These are phyloP conservation scores for Pecten maximus DNA, from an alignment of 2,888 invertebrate genomes.

Conservation along the genomic window DNA sequence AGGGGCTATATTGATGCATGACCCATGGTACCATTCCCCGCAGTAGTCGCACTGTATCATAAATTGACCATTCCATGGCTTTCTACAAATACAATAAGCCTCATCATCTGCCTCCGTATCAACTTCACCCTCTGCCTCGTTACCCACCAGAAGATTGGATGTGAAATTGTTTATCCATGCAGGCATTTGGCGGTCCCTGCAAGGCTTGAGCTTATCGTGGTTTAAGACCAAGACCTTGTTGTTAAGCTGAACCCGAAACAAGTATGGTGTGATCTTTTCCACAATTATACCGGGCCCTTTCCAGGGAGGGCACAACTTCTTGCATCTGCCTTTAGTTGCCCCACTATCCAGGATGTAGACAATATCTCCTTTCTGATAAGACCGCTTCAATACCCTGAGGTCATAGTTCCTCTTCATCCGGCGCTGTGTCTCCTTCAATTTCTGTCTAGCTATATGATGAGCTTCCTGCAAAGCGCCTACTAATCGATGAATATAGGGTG, in stretches of 20 bases:
- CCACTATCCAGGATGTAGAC: constrained; percentile 53
- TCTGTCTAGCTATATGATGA: constrained; percentile 51
- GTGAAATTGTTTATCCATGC: constrained; percentile 38
- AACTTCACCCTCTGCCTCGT: neutral
- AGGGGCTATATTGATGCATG: constrained; percentile 48
- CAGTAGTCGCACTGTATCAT: constrained; percentile 52
- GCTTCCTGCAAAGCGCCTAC: constrained; percentile 31
- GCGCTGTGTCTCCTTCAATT: constrained; percentile 37
- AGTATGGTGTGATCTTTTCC: constrained; percentile 41
- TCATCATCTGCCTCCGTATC: neutral
- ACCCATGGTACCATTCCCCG: constrained; percentile 54
- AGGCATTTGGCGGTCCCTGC: constrained; percentile 44
- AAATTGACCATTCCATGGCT: constrained; percentile 43
- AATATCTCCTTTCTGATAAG: constrained; percentile 51
- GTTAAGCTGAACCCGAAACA: constrained; percentile 45
- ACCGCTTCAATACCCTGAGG: constrained; percentile 21
- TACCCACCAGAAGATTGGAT: neutral
- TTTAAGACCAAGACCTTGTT: constrained; percentile 35
- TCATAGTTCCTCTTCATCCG: constrained; percentile 55
- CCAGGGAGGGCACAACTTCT: constrained; percentile 50
- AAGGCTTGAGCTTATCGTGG: constrained; percentile 52
- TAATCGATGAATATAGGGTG: constrained; percentile 43
- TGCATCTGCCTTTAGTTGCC: constrained; percentile 42
- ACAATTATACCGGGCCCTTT: constrained; percentile 53
- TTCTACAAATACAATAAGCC: constrained; percentile 47